Base-by-base conservation (phyloP, 2,113 vertebrate species). In the Forbesichthys agassizii region DNA sequence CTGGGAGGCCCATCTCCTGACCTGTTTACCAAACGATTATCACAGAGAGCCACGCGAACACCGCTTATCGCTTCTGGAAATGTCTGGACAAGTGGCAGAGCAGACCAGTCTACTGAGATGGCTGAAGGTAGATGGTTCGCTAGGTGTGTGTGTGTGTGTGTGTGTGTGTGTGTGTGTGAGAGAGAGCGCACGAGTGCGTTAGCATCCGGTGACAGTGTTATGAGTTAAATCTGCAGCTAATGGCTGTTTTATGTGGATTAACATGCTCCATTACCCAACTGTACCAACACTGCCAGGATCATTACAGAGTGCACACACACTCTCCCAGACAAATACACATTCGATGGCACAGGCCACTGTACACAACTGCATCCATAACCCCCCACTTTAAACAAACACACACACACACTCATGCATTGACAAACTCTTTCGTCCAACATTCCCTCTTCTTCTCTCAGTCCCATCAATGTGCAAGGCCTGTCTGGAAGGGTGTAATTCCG, bases 231-330 rank as follows among this genome's bases (percentile, higher is more conserved):
- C 80, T 79, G 77, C 72, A 16, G 51, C 78, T 88, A 90, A 90
- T 90, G 77, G 81, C 84, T 72, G 75, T 88, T 91, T 88, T 86
- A 88, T 90, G 81, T 91, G 87, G 87, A 90, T 90, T 91, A 91
- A 86, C 86, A 87, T 84, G 89, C 86, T 90, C 80, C 84, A 91
- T 90, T 90, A 91, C 87, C 85, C 88, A 86, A 80, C 77, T 89
- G 81, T 77, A 84, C 63, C 84, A 88, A 83, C 85, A 85, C 71
- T 86, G 88, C 87, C 89, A 91, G 85, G 83, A 81, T 83, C 78
- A 89, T 80, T 79, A 83, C 70, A 84, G 62, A 61, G 57, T 61
- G 20, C 71, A 70, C 66, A 73, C 16, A 68, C 7, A 16, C 64
- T 18, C 64, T 55, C 64, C 42, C 49, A 54, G 33, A 66, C 48